Percentiles rank a stretch among this genome's conserved stretches.
Conservation (phyloP, 2,113 vertebrate species). For the Symphodus melops region DNA sequence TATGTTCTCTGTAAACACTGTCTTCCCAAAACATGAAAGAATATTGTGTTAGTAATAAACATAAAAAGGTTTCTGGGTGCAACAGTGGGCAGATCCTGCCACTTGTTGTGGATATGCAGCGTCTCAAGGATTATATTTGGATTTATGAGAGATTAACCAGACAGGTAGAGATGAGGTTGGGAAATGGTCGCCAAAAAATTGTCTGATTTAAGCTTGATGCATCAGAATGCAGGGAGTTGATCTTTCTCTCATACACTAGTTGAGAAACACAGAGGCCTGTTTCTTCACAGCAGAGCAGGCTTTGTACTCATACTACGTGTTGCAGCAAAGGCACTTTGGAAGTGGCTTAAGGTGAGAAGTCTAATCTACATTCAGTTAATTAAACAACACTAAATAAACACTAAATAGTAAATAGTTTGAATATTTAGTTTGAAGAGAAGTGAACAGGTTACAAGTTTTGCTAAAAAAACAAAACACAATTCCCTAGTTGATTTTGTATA, state of each 20-base stretch:
- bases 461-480: no score
- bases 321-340: background rate
- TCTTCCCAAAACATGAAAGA: background rate
- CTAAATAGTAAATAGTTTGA: no score
- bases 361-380: no score
- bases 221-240: background rate
- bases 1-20: background rate
- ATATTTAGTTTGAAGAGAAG: no score
- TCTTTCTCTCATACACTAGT: background rate
- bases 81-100: background rate
- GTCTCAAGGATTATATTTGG: conserved; percentile 18
- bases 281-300: background rate
- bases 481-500: no score
- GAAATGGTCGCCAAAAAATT: conserved; percentile 20
- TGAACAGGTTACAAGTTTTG: no score
- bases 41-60: background rate
- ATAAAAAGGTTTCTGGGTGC: background rate
- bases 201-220: conserved; percentile 17
- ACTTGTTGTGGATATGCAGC: background rate
- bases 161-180: conserved; percentile 25
- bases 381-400: no score
- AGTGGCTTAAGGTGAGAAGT: no score
- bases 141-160: conserved; percentile 18
- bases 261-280: background rate
- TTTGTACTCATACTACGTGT: background rate